These are phyloP conservation scores for Mactromeris polynyma DNA, from an alignment of 2,888 invertebrate genomes.

Conservation along the genomic window DNA sequence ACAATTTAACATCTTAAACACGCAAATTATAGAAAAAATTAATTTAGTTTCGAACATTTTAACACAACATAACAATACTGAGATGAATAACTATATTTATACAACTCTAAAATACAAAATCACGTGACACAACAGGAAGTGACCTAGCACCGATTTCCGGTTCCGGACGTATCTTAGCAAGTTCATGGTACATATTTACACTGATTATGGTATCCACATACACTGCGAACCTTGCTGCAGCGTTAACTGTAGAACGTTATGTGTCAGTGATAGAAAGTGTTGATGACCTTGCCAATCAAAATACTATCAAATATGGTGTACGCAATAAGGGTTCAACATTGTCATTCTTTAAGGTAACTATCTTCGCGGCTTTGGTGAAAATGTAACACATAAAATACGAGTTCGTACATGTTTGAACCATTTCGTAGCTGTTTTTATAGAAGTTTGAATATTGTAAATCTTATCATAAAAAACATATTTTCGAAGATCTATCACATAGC, in stretches of 20 bases:
- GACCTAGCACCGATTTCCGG: slow-evolving; percentile 54
- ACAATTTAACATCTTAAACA: too few relatives aligned
- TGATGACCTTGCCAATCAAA: slow-evolving; percentile 97
- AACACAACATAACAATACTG: not conserved
- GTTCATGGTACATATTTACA: slow-evolving; percentile 99
- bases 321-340: slow-evolving; percentile 97
- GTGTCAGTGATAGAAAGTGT: slow-evolving; percentile 98
- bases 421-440: too few relatives aligned
- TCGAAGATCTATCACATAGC: too few relatives aligned
- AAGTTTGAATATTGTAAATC: too few relatives aligned
- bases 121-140: slow-evolving; percentile 47
- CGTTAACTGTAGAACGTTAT: slow-evolving; percentile 98
- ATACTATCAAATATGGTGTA: slow-evolving; percentile 97
- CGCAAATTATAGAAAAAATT: not conserved
- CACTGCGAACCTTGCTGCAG: slow-evolving; percentile 98
- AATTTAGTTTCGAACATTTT: not conserved
- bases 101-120: not conserved
- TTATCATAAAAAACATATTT: too few relatives aligned
- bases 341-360: slow-evolving; percentile 94
- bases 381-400: not conserved
- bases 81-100: too few relatives aligned
- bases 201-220: slow-evolving; percentile 99
- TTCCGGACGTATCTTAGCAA: slow-evolving; percentile 97
- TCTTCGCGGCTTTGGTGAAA: too few relatives aligned
- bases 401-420: not conserved